phyloP scores from a whole-genome alignment of 2,888 invertebrate species.

The Esperia sulphurella region DNA sequence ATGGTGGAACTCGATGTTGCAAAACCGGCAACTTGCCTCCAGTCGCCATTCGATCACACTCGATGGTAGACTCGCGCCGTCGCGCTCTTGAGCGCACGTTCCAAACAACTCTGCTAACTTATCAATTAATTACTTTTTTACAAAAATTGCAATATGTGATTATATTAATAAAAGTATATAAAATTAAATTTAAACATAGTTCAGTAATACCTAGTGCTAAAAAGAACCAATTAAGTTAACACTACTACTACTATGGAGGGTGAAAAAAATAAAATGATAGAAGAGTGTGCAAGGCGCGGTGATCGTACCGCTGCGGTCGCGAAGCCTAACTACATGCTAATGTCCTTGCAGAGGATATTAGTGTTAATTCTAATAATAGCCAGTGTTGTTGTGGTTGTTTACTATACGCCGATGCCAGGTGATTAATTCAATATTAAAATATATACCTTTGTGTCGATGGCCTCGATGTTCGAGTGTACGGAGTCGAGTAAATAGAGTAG shows the following conservation, averaged over 20 bases:
- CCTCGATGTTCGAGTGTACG: neutral
- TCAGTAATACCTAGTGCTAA: neutral
- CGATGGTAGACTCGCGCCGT: constrained; percentile 60
- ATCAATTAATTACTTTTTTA: neutral
- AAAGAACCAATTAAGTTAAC: too few species aligned
- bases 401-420: constrained; percentile 87
- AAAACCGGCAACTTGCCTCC: constrained; percentile 26
- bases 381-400: constrained; percentile 83
- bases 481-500: neutral
- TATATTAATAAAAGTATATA: neutral
- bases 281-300: constrained; percentile 18
- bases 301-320: constrained; percentile 36
- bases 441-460: too few species aligned
- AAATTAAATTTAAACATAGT: neutral
- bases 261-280: constrained; percentile 41
- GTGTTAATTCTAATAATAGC: constrained; percentile 82
- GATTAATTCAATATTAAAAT: constrained; percentile 11
- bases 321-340: constrained; percentile 76
- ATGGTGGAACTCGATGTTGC: constrained; percentile 25
- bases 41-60: constrained; percentile 63
- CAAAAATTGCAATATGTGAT: too few species aligned
- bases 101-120: neutral
- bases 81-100: constrained; percentile 35
- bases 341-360: constrained; percentile 82
- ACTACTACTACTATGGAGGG: constrained; percentile 43